Percentiles rank a stretch among this genome's conserved stretches.
phyloP scores from a whole-genome alignment of 2,888 invertebrate species.

The Rugalucina vietnamica region DNA sequence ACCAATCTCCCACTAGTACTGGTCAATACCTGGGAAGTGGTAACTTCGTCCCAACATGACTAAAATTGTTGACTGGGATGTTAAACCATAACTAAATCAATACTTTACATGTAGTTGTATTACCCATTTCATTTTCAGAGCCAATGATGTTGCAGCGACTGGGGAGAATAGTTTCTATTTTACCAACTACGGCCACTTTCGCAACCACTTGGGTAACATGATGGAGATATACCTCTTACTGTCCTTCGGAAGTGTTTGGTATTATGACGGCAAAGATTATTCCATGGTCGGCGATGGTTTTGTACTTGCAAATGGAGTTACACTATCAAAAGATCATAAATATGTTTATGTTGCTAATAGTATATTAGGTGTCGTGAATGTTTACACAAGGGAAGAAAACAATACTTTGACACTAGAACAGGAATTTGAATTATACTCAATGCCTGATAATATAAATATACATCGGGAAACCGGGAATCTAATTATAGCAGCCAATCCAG shows the following conservation, averaged over 20 bases:
- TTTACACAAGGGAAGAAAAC: conserved; percentile 64
- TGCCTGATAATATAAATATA: conserved; percentile 42
- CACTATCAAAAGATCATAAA: conserved; percentile 48
- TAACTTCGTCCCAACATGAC: no score
- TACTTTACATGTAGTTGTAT: no score
- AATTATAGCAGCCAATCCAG: conserved; percentile 40
- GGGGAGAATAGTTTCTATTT: conserved; percentile 63
- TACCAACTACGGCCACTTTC: conserved; percentile 44
- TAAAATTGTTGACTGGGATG: no score
- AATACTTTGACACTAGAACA: conserved; percentile 61
- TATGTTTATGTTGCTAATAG: conserved; percentile 61
- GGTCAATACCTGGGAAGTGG: no score
- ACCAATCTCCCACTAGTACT: no score
- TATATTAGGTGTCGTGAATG: conserved; percentile 54
- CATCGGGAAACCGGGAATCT: conserved; percentile 51
- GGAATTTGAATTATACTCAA: conserved; percentile 37
- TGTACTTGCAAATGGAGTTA: conserved; percentile 58
- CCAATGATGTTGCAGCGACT: conserved; percentile 58
- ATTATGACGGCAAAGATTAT: conserved; percentile 54
- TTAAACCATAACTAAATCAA: no score
- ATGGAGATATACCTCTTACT: conserved; percentile 40
- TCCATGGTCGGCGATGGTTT: conserved; percentile 44
- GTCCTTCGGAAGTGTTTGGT: conserved; percentile 55
- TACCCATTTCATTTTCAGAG: conserved; percentile 28
- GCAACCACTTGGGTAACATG: conserved; percentile 6